Evolutionary conservation across 2,113 vertebrate species (phyloP), one percentile per base, ranked within the genome.

Genomic region (Echinops telfairi): DNA sequence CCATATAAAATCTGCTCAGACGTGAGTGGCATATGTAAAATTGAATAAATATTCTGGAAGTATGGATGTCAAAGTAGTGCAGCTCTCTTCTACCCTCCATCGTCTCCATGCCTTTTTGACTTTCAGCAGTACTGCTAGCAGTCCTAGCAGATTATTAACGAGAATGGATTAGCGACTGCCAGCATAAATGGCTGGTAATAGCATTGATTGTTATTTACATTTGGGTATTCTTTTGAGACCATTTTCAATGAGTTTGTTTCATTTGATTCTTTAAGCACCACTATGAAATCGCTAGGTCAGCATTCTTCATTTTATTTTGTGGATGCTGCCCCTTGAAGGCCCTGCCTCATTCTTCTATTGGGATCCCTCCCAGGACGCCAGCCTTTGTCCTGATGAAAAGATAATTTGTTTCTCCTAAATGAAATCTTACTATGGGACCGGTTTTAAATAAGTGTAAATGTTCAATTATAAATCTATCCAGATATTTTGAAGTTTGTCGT

Each of bases 401-500:
- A 64, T 60, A 23, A 60, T 40, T 40, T 58, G 23, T 78, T 38
- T 12, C 6, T 16, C 47, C 5, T 22, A 36, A 33, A 66, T 86
- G 80, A 90, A 91, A 80, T 80, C 73, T 58, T 38, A 27, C 40
- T 71, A 10, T n/a, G 31, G 73, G 60, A 5, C 3, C 53, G 36
- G 60, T 87, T 89, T 31, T 81, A 89, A 89, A 60, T 86, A 60
- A 73, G 31, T 71, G 3, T 29, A 92, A 83, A 77, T 82, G 53
- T 86, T 85, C 10, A 75, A 9, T 86, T 93, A 78, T 36, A 82
- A 40, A 29, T 47, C 38, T 20, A 47, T 83, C 83, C 15, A 53
- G 79, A 6, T 88, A 87, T 87, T 89, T 92, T 82, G 83, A 94
- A 81, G n/a, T 81, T 40, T 88, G 92, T 76, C 0, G 8, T 23